These are phyloP conservation scores for Asarcornis scutulata DNA, from an alignment of 2,113 vertebrate species.

Conservation along the genomic window DNA sequence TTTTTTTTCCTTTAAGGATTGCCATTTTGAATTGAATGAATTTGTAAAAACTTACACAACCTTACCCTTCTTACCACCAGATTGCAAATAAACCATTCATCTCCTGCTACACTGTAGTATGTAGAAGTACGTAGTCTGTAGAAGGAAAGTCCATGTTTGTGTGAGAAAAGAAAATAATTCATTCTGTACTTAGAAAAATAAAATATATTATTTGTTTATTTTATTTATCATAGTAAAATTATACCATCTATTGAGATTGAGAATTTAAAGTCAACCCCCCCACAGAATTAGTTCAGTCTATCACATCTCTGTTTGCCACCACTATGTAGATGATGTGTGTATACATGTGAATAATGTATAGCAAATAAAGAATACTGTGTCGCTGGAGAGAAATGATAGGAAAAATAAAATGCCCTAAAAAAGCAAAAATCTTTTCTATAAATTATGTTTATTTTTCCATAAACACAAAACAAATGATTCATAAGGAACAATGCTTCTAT, in stretches of 20 bases:
- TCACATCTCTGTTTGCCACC: not conserved
- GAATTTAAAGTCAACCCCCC: not conserved
- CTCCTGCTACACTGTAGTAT: not conserved
- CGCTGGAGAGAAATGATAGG: not conserved
- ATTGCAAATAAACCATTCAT: not conserved
- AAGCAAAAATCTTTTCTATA: not conserved
- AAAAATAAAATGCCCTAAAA: not conserved
- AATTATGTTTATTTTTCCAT: not conserved
- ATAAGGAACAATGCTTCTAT: not conserved
- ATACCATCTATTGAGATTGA: not conserved
- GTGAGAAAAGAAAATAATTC: not conserved
- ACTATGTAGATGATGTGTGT: not conserved
- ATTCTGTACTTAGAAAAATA: not conserved
- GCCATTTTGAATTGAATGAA: not conserved
- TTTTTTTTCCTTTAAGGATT: not conserved
- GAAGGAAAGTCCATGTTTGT: not conserved
- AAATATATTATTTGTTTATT: not conserved
- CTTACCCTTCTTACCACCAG: not conserved
- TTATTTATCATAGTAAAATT: not conserved
- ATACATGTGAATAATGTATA: not conserved
- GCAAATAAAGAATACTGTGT: not conserved
- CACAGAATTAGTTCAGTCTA: not conserved
- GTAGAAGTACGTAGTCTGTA: not conserved
- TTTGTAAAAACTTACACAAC: not conserved
- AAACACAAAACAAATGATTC: not conserved